Base-by-base conservation (phyloP, 1,140 invertebrate species). In the Steinernema khuongi region DNA sequence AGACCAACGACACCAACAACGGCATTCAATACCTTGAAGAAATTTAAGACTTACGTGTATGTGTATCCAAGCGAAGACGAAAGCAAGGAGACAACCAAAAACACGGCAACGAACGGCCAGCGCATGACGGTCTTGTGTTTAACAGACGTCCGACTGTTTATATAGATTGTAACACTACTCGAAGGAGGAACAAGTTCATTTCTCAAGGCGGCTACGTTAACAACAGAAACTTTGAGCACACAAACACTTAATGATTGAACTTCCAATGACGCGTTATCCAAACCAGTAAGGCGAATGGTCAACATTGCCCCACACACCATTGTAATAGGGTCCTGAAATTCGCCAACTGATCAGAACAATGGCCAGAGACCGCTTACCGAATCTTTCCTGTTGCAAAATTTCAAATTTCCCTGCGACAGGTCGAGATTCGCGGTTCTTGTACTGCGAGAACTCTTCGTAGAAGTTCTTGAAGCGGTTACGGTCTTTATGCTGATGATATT, bases 401-500 rank as follows among this genome's bases (percentile, higher is more conserved):
- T 77, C 74, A 67, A 77, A 77, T 33, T 72, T 71, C 0, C 69
- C 75, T 1, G 73, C 67, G 2, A 74, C 70, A 36, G 76, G 76
- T 26, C 68, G 74, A n/a, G 73, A 70, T n/a, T 77, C 74, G 26
- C 73, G 71, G 71, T 77, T 77, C 74, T 77, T 77, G 50, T 77
- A 74, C 66, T 72, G 76, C 18, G 76, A 77, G 22, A 77, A 75
- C 70, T 79, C 78, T 41, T 79, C 74, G 29, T 79, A 79, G 60
- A 79, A 79, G 43, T 79, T 79, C 30, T 78, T 74, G 70, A 79
- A 79, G 17, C 50, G 50, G 50, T 60, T 60, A 4, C 50, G 50
- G 19, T 60, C 50, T 22, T 60, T 60, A 22, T 60, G 50, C 19
- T 60, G 50, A 26, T 60, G 50, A 22, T 60, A 71, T 29, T 79